Base-by-base conservation (phyloP, 2,113 vertebrate genomes). In the Himantopus leucocephalus region DNA sequence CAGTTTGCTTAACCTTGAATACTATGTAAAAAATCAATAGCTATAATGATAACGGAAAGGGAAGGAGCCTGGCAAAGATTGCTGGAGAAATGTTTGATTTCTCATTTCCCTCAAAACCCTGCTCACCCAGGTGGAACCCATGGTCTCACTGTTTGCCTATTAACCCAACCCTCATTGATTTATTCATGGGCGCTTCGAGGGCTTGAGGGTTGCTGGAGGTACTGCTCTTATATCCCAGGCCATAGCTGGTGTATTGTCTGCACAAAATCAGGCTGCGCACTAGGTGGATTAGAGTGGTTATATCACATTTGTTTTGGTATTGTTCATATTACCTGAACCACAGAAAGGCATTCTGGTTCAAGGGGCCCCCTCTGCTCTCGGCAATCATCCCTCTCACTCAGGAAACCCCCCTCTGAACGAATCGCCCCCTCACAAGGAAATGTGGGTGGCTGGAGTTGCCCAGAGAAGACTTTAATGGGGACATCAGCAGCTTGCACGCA, bases 11-110 rank as follows among this genome's bases (percentile, higher is more conserved):
- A 90, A 91, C 87, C 88, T 95, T 52, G 79, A 96, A 67, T 55
- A 62, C 34, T 32, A 17, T 0, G 1, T 14, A 17, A 83, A 76
- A 82, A 93, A 75, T 68, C 91, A 82, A 34, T 81, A 55, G 43
- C 5, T 11, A 17, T 62, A 64, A 91, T 20, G 78, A 39, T 10
- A 83, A 70, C 0, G 0, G 70, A 37, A 88, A 59, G 70, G 71
- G 87, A 96, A 96, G 75, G 76, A 90, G 81, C 66, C 67, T 64
- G 75, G 88, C 58, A 66, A 90, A 88, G 73, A 41, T 5, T 82
- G 85, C 76, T 85, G 73, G 34, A 92, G 96, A 92, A 91, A 85
- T 62, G 74, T 91, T 95, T 94, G 62, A 94, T 91, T 94, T 95
- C 92, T 95, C 72, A 62, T 91, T 88, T 80, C 87, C 73, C 64